Evolutionary conservation across 2,888 invertebrate genomes (phyloP).

Genomic region (Malthinus flaveolus): DNA sequence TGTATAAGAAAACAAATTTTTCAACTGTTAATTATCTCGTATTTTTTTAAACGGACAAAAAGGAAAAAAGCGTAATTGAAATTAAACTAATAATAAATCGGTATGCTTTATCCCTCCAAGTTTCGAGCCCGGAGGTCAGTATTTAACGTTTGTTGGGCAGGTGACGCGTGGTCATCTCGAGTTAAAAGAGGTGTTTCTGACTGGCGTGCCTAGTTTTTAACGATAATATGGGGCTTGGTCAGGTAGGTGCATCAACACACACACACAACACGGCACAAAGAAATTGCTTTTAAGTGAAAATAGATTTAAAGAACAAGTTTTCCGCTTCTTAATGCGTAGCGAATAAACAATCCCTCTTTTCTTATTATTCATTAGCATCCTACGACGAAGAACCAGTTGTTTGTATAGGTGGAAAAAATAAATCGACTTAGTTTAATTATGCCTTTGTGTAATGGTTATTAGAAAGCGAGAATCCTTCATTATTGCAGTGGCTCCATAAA

Average conservation of each 20-base stretch:
- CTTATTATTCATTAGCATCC: background rate
- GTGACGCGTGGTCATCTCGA: conserved; percentile 29
- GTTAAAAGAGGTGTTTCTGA: conserved; percentile 26
- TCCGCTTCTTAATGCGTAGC: conserved; percentile 21
- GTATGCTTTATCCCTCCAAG: too few relatives aligned
- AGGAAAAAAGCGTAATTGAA: too few relatives aligned
- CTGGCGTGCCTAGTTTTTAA: conserved; percentile 28
- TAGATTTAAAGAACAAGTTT: conserved; percentile 16
- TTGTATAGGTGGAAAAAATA: too few relatives aligned
- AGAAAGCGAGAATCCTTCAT: too few relatives aligned
- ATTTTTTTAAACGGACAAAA: too few relatives aligned
- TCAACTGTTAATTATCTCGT: too few relatives aligned
- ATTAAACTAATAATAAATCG: too few relatives aligned
- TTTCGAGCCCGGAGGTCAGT: background rate
- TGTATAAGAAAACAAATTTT: too few relatives aligned
- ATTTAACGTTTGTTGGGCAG: conserved; percentile 21
- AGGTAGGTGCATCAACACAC: conserved; percentile 25
- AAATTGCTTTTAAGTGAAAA: conserved; percentile 29
- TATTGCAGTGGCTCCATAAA: too few relatives aligned
- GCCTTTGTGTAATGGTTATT: too few relatives aligned
- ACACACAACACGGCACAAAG: conserved; percentile 12
- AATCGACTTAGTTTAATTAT: too few relatives aligned
- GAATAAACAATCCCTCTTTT: conserved; percentile 9
- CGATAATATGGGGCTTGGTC: conserved; percentile 25
- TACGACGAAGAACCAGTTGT: too few relatives aligned